phyloP scores from a whole-genome alignment of 2,797 vertebrate species.

The Peromyscus eremicus region DNA sequence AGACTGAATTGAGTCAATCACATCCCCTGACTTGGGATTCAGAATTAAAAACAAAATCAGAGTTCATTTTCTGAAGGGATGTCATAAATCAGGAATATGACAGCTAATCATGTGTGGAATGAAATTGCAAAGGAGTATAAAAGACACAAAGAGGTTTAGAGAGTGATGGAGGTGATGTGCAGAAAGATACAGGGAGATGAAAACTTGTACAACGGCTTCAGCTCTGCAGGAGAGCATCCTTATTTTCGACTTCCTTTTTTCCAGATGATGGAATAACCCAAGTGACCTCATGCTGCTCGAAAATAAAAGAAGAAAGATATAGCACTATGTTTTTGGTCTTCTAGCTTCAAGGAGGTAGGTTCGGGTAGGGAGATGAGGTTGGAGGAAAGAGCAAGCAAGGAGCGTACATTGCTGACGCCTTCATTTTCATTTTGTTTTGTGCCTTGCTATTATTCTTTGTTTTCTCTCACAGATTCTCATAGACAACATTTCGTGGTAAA shows the following conservation, averaged over 20 bases:
- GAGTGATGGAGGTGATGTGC: neutral
- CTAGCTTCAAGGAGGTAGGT: neutral
- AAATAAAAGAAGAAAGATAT: neutral
- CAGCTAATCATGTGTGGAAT: neutral
- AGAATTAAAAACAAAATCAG: slow-evolving; percentile 47
- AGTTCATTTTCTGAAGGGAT: neutral
- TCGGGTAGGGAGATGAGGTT: neutral
- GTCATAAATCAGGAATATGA: neutral
- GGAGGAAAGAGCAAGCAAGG: neutral
- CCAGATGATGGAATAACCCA: neutral
- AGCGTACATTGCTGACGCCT: neutral
- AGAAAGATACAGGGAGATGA: neutral
- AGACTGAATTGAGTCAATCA: neutral
- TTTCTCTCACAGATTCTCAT: neutral
- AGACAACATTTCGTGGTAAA: slow-evolving; percentile 53
- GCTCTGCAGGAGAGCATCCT: neutral
- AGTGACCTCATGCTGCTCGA: neutral
- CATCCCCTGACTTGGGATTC: neutral
- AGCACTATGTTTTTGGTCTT: neutral
- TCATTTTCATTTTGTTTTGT: neutral
- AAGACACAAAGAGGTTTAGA: neutral
- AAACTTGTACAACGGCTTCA: neutral
- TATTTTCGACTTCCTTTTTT: neutral
- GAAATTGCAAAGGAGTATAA: neutral
- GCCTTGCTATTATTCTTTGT: slow-evolving; percentile 40